Evolutionary conservation across 2,797 vertebrate species (phyloP).

Genomic region (Luscinia luscinia): DNA sequence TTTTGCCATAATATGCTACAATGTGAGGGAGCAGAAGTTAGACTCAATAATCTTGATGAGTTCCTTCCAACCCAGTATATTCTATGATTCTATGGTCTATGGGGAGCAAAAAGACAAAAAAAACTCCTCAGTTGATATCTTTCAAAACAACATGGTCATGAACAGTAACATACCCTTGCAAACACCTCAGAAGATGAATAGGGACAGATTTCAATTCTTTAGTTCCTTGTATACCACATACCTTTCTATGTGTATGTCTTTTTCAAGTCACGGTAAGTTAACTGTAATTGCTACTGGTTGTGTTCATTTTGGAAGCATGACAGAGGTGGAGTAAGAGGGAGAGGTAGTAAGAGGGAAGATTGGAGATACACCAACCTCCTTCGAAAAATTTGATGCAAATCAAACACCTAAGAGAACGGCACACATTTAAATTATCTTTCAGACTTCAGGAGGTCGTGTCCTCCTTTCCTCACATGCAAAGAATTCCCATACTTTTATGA

Average conservation of each 20-base stretch:
- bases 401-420: neutral
- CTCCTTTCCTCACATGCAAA: neutral
- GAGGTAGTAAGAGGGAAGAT: neutral
- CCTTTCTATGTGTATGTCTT: neutral
- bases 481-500: neutral
- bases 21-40: neutral
- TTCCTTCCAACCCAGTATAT: neutral
- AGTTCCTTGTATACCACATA: neutral
- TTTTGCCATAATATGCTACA: neutral
- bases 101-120: neutral
- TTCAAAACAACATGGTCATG: neutral
- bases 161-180: neutral
- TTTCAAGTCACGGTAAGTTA: neutral
- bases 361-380: neutral
- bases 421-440: neutral
- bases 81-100: neutral
- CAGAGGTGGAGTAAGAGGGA: neutral
- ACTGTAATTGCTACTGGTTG: neutral
- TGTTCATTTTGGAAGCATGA: neutral
- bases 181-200: neutral
- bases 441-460: neutral
- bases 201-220: neutral
- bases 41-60: neutral
- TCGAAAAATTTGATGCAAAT: neutral
- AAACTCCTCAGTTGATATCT: neutral